Base-by-base conservation (phyloP, 2,797 vertebrate species). In the Lepus townsendii region DNA sequence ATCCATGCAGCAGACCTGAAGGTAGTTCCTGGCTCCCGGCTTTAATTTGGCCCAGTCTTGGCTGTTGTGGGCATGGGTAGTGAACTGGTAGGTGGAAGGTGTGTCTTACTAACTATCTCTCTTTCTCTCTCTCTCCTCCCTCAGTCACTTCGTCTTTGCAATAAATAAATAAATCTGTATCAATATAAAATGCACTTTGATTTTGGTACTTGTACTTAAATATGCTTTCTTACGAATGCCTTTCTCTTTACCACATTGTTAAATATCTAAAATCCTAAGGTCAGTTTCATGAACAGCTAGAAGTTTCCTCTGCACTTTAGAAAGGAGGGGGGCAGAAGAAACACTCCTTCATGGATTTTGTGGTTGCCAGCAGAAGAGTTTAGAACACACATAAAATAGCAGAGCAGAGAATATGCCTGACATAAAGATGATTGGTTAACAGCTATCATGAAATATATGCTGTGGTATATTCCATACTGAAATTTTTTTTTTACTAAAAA, bases 151-250 rank as follows among this genome's bases (percentile, higher is more conserved):
- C 19, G 3, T 57, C 54, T 57, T 57, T 57, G 4, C 4, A 57
- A 57, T 57, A 17, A 57, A 57, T 57, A 57, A 57, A 57, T 17
- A 57, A 57, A 57, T 57, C 54, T 17, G 54, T 20, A 57, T 16
- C 54, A 57, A 57, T 57, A 20, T 57, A 16, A 91, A 93, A 79
- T 52, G 69, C 0, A 66, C 42, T 88, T 93, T 85, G 30, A 72
- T 42, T 78, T 96, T 91, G 83, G 19, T 19, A 65, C 5, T 35
- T 69, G 47, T 9, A 52, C 68, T 92, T 90, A 90, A 73, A 80
- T 90, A 27, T 35, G 69, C 35, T 71, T 90, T 90, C 72, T 95
- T 47, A 90, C 77, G 73, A 71, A 76, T 76, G 62, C 7, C 19
- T 68, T 42, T 78, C 66, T 66, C n/a, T 79, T 87, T 52, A 73